phyloP scores from a whole-genome alignment of 2,888 invertebrate genomes.

The Druceiella hillmani region DNA sequence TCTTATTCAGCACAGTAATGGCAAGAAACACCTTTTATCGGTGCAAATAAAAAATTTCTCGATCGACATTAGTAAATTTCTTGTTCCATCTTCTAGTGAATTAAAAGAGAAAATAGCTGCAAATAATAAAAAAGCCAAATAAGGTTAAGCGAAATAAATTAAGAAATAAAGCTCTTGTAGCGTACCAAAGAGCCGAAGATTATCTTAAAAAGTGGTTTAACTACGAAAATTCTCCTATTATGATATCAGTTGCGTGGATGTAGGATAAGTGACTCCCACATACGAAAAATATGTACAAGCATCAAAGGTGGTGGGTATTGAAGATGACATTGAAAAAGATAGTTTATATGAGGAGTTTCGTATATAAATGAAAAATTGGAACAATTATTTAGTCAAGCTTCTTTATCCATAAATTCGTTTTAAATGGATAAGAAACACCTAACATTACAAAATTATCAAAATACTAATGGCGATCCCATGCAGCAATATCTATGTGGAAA shows the following conservation, averaged over 20 bases:
- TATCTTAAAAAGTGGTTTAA: no score
- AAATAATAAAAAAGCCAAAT: no score
- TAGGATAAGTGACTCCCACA: neutral
- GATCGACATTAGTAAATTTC: no score
- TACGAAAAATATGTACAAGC: conserved; percentile 4
- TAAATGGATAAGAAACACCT: neutral
- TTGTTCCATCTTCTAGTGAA: no score
- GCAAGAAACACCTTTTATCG: no score
- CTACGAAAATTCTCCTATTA: no score
- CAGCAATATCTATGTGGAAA: neutral
- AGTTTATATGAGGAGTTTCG: conserved; percentile 5
- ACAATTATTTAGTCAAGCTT: conserved; percentile 2
- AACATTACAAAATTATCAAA: conserved; percentile 6
- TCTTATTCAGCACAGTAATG: no score
- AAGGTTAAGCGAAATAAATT: no score
- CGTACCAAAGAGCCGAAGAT: no score
- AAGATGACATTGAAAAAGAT: conserved; percentile 3
- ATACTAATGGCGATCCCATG: conserved; percentile 2
- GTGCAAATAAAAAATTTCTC: no score
- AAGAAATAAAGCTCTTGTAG: no score
- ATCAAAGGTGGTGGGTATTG: conserved; percentile 7
- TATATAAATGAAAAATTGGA: neutral
- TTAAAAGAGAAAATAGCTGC: no score
- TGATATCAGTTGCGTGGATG: conserved; percentile 8
- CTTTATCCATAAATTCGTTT: neutral